A percentile compares a stretch with the other conserved stretches of the same genome.
Conservation (phyloP, 1,140 invertebrate species). For the Drosophila lini region DNA sequence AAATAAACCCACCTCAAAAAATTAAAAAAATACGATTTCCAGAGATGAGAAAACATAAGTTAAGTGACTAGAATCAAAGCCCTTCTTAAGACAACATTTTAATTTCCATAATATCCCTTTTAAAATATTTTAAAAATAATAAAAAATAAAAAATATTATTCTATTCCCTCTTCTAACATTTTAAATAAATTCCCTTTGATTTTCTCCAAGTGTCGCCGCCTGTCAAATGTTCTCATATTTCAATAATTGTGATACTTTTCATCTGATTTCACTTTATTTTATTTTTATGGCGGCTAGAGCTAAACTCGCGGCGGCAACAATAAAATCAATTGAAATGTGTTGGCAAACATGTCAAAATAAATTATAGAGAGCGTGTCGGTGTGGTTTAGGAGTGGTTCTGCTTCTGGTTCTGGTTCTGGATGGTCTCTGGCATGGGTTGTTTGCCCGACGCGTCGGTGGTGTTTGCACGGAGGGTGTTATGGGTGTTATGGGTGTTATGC, state of each 20-base stretch:
- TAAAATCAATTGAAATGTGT: conserved; percentile 84
- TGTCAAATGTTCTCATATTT: conserved; percentile 71
- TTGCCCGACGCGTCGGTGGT: conserved; percentile 47
- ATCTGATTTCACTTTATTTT: conserved; percentile 68
- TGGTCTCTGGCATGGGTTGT: conserved; percentile 46
- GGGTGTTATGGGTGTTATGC: conserved; percentile 59
- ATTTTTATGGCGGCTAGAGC: conserved; percentile 34
- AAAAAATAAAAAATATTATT: background rate
- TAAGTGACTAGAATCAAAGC: too few relatives aligned
- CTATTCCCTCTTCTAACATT: background rate
- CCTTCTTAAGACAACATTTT: too few relatives aligned
- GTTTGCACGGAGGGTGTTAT: conserved; percentile 27
- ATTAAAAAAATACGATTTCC: too few relatives aligned
- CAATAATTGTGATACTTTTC: conserved; percentile 82
- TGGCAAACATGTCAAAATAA: conserved; percentile 84
- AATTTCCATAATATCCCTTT: too few relatives aligned
- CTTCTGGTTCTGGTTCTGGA: conserved; percentile 11
- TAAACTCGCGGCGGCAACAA: conserved; percentile 55
- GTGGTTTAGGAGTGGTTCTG: conserved; percentile 32
- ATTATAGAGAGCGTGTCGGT: conserved; percentile 75
- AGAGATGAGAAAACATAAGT: too few relatives aligned
- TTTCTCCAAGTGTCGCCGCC: conserved; percentile 12
- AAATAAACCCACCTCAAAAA: too few relatives aligned
- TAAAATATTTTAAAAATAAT: too few relatives aligned
- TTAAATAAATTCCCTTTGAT: background rate